Percentiles rank a stretch among this genome's conserved stretches.
Evolutionary conservation across 2,888 invertebrate species (phyloP).

Genomic region (Drosophila subquinaria): DNA sequence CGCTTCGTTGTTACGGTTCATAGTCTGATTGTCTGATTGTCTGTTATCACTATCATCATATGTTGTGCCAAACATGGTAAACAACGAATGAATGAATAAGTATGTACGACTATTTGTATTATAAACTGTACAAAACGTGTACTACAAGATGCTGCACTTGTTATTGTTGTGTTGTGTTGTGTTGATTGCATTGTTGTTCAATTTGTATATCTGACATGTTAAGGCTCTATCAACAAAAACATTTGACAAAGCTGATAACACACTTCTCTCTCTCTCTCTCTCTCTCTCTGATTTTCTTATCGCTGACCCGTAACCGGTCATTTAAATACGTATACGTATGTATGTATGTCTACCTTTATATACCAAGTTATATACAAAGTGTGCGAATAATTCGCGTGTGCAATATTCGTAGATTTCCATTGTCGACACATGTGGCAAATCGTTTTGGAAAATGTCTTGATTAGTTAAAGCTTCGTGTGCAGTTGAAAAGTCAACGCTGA

Average conservation of each 20-base stretch:
- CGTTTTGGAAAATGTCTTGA: slow-evolving; percentile 44
- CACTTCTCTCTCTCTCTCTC: slow-evolving; percentile 4
- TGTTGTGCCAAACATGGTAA: slow-evolving; percentile 44
- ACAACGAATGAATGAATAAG: slow-evolving; percentile 30
- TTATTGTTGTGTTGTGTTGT: slow-evolving; percentile 24
- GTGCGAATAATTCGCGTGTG: slow-evolving; percentile 32
- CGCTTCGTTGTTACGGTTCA: not conserved
- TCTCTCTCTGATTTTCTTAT: not conserved
- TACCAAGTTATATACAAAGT: not conserved
- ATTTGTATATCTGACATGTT: slow-evolving; percentile 56
- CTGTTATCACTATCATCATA: slow-evolving; percentile 35
- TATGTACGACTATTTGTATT: slow-evolving; percentile 22
- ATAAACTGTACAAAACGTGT: slow-evolving; percentile 38
- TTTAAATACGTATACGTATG: slow-evolving; percentile 7
- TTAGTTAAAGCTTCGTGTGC: slow-evolving; percentile 22
- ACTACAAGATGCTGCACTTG: slow-evolving; percentile 50
- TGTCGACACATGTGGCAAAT: slow-evolving; percentile 32
- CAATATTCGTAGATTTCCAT: slow-evolving; percentile 31
- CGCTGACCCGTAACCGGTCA: slow-evolving; percentile 30
- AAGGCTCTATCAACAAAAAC: slow-evolving; percentile 28
- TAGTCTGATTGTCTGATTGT: slow-evolving; percentile 24
- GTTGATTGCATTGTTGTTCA: slow-evolving; percentile 68
- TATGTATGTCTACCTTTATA: not conserved
- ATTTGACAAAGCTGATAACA: slow-evolving; percentile 39
- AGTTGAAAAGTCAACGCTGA: slow-evolving; percentile 25